phyloP scores from a whole-genome alignment of 2,113 vertebrate genomes.

The Sinosuthora webbiana region DNA sequence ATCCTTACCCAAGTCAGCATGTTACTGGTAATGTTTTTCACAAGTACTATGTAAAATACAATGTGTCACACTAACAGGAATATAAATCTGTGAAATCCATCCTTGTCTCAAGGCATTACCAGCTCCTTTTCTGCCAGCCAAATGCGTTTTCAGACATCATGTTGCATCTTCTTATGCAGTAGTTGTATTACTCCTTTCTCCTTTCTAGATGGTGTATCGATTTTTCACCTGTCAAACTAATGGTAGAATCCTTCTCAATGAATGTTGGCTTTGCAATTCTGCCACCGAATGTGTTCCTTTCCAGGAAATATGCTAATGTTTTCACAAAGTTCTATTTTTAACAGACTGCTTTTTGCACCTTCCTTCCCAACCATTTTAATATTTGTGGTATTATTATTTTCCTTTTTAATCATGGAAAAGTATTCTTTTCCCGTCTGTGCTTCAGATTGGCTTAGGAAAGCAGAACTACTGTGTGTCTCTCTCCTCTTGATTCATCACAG shows the following conservation, averaged over 20 bases:
- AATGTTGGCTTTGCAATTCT: background rate
- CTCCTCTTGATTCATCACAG: background rate
- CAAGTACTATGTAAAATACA: background rate
- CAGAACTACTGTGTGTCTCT: background rate
- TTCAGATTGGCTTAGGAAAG: background rate
- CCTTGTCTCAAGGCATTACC: background rate
- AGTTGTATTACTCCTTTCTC: background rate
- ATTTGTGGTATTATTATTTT: background rate
- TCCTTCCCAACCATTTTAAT: background rate
- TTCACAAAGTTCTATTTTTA: background rate
- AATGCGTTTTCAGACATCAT: background rate
- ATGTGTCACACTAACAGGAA: background rate
- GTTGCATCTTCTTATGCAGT: background rate
- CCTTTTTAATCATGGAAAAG: background rate
- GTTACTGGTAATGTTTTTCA: background rate
- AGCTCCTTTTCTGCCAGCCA: background rate
- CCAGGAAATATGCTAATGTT: background rate
- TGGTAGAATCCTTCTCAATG: background rate
- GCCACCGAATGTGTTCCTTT: background rate
- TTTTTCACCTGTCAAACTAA: background rate
- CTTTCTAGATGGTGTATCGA: background rate
- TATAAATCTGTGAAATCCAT: background rate
- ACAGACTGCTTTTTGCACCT: background rate
- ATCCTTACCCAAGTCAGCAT: background rate
- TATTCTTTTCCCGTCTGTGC: background rate